Evolutionary conservation across 2,888 invertebrate species (phyloP).

Genomic region (Keiferia lycopersicella): DNA sequence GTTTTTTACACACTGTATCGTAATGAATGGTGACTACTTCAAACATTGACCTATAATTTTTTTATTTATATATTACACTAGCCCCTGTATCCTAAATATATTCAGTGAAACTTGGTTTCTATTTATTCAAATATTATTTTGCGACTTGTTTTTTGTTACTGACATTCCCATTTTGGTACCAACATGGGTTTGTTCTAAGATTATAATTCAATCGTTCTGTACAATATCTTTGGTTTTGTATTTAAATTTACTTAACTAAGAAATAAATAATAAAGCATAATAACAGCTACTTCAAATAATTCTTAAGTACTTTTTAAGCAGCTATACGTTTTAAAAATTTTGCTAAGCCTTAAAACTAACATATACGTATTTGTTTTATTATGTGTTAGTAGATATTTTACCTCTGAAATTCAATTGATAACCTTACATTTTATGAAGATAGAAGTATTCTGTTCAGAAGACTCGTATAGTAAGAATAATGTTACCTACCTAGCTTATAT

Average conservation of each 20-base stretch:
- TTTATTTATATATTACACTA: constrained; percentile 30
- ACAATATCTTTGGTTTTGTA: neutral
- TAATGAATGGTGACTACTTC: neutral
- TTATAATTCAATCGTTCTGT: neutral
- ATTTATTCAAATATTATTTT: neutral
- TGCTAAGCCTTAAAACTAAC: constrained; percentile 43
- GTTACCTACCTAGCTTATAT: neutral
- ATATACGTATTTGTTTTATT: no score
- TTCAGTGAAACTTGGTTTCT: constrained; percentile 34
- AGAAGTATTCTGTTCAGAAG: neutral
- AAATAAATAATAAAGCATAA: neutral
- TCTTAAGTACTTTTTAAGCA: constrained; percentile 8
- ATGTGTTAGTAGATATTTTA: no score
- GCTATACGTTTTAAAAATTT: constrained; percentile 30
- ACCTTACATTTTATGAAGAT: neutral
- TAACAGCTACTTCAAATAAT: constrained; percentile 20
- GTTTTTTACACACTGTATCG: neutral
- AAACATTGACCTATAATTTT: neutral
- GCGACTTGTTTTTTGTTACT: neutral
- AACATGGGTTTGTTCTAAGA: neutral
- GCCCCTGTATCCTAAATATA: constrained; percentile 42
- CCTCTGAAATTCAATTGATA: no score
- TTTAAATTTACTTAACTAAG: neutral
- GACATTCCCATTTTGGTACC: neutral
- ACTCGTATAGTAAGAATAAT: neutral